Evolutionary conservation across 2,113 vertebrate species (phyloP).

Genomic region (Trematomus loennbergii): DNA sequence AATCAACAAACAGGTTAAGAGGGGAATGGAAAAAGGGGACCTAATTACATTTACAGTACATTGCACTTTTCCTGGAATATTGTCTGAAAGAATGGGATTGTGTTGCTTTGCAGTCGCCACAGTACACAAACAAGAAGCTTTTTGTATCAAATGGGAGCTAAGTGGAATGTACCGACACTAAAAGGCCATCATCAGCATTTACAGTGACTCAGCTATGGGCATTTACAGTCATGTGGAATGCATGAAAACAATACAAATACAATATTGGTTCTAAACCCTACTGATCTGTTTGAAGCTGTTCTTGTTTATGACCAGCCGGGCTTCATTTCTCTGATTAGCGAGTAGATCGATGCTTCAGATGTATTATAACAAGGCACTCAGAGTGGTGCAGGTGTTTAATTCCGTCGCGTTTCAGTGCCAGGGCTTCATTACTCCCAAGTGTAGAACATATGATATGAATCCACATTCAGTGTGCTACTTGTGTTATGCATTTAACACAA

Average conservation of each 20-base stretch:
- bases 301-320: slow-evolving; percentile 16
- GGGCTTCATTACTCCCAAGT: background rate
- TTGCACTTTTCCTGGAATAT: slow-evolving; percentile 42
- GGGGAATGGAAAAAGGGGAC: slow-evolving; percentile 22
- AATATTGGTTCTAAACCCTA: background rate
- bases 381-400: background rate
- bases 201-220: background rate
- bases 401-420: slow-evolving; percentile 5
- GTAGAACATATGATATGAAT: background rate
- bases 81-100: slow-evolving; percentile 13
- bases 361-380: slow-evolving; percentile 3
- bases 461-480: background rate
- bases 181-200: slow-evolving; percentile 13
- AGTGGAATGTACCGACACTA: slow-evolving; percentile 11
- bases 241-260: background rate
- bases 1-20: slow-evolving; percentile 61
- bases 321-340: slow-evolving; percentile 10
- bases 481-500: background rate
- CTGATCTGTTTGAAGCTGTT: slow-evolving; percentile 9
- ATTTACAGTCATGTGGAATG: slow-evolving; percentile 6
- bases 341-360: slow-evolving; percentile 11
- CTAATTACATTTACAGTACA: slow-evolving; percentile 49
- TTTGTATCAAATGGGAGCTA: slow-evolving; percentile 10
- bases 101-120: background rate
- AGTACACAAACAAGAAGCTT: slow-evolving; percentile 20